These are phyloP conservation scores for Pantherophis guttatus DNA, from an alignment of 2,113 vertebrate genomes.

Conservation along the genomic window DNA sequence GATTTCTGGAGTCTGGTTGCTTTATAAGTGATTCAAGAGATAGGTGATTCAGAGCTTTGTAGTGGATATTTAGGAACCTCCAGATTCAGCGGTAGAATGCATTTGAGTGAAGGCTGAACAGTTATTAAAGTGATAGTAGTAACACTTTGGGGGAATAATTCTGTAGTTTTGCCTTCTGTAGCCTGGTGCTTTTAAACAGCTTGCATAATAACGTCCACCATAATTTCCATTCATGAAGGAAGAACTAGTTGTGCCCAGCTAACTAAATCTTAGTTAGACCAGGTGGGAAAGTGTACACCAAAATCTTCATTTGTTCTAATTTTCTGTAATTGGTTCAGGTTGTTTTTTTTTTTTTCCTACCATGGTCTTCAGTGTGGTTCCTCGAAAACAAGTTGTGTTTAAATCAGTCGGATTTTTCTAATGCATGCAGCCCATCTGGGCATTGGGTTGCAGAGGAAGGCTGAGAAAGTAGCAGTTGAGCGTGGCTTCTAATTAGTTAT, in stretches of 20 bases:
- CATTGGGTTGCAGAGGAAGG: background rate
- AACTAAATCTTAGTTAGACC: background rate
- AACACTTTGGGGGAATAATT: background rate
- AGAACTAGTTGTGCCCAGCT: background rate
- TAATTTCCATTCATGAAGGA: background rate
- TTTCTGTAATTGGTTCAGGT: background rate
- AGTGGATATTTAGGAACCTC: background rate
- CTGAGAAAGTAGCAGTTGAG: slow-evolving; percentile 27
- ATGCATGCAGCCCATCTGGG: background rate
- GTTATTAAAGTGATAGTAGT: background rate
- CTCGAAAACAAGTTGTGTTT: background rate
- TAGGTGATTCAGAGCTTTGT: background rate
- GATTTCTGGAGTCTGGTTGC: background rate
- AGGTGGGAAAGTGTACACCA: background rate
- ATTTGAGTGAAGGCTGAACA: background rate
- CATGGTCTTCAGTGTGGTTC: background rate
- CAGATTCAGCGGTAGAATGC: background rate
- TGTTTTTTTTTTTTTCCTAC: background rate
- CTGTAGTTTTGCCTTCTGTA: background rate
- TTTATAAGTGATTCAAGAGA: background rate
- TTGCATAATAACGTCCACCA: background rate
- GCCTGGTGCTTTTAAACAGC: background rate
- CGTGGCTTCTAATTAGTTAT: background rate
- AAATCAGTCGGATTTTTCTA: background rate
- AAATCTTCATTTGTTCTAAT: background rate